phyloP scores from a whole-genome alignment of 2,888 invertebrate species.

The Tanytarsus gracilentus region DNA sequence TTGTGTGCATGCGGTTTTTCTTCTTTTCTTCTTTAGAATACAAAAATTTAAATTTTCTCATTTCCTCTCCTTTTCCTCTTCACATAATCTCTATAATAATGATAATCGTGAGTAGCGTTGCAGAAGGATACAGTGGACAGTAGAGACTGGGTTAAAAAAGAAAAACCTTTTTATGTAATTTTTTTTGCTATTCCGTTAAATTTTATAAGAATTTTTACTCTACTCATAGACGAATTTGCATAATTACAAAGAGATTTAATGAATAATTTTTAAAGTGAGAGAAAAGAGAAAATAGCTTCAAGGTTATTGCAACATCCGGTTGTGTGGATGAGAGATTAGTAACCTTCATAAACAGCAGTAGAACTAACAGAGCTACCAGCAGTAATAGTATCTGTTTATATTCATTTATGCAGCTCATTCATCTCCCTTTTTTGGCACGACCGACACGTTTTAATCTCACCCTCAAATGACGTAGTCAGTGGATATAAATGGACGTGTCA shows the following conservation, averaged over 20 bases:
- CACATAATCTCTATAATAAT: no score
- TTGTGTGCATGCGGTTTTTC: constrained; percentile 8
- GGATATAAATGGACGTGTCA: neutral
- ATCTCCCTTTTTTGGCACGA: neutral
- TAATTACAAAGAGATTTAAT: neutral
- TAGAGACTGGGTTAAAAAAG: no score
- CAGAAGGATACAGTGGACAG: no score
- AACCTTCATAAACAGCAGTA: constrained; percentile 4
- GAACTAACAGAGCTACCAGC: neutral
- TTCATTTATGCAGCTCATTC: constrained; percentile 10
- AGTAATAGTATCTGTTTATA: neutral
- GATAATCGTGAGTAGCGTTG: no score
- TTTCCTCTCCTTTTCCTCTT: no score
- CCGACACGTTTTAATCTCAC: neutral
- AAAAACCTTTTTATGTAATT: no score
- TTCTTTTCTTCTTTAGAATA: neutral
- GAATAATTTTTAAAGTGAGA: neutral
- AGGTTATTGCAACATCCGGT: constrained; percentile 18
- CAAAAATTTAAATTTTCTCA: constrained; percentile 11
- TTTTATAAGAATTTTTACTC: no score
- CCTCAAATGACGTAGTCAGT: neutral
- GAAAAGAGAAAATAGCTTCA: neutral
- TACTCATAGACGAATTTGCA: no score
- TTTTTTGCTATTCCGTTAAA: no score
- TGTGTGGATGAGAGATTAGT: constrained; percentile 2